phyloP scores from a whole-genome alignment of 2,797 vertebrate species.

The Pelodytes ibericus region DNA sequence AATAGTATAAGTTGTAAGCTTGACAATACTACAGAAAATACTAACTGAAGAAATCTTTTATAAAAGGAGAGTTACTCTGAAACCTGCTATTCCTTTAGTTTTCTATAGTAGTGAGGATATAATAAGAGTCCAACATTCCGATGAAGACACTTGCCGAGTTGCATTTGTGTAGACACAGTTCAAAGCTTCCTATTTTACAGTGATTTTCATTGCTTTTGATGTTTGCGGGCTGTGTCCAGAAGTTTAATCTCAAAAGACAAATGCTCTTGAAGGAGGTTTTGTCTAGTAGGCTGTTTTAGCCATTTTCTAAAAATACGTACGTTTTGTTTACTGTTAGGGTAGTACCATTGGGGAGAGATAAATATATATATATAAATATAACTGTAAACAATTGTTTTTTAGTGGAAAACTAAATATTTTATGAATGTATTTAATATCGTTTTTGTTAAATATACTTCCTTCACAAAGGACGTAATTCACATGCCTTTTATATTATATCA shows the following conservation, averaged over 20 bases:
- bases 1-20: not conserved
- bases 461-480: no score
- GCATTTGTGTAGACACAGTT: conserved; percentile 11
- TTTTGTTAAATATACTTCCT: no score
- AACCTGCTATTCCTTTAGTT: not conserved
- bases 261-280: not conserved
- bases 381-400: no score
- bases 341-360: no score
- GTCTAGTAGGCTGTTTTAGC: no score
- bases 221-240: conserved; percentile 5
- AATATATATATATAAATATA: no score
- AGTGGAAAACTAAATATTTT: no score
- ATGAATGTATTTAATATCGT: no score
- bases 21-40: not conserved
- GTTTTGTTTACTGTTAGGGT: no score
- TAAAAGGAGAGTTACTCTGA: not conserved
- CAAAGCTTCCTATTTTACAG: not conserved
- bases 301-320: no score
- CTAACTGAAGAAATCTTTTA: not conserved
- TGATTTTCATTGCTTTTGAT: conserved; percentile 5
- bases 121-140: not conserved
- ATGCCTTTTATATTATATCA: no score
- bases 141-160: not conserved
- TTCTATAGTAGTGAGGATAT: not conserved
- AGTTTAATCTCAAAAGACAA: conserved; percentile 12